phyloP scores from a whole-genome alignment of 2,113 vertebrate species.

The Chionomys nivalis region DNA sequence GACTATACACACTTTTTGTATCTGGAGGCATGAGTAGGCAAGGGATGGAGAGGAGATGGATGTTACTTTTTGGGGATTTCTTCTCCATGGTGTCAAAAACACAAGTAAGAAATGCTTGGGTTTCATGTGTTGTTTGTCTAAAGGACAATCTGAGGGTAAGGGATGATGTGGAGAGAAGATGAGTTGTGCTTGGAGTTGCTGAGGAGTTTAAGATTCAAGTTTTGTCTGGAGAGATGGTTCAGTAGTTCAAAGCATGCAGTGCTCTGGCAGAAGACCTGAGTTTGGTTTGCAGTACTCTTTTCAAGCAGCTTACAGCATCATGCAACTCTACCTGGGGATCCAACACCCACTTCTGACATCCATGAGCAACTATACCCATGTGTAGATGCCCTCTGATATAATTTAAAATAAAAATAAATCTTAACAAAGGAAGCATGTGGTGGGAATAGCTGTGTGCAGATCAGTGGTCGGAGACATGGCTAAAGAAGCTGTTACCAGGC shows the following conservation, averaged over 20 bases:
- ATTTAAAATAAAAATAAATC: not conserved
- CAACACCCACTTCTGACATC: not conserved
- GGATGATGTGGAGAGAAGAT: not conserved
- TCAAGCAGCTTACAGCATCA: not conserved
- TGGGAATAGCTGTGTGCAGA: not conserved
- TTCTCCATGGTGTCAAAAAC: not conserved
- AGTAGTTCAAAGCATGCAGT: not conserved
- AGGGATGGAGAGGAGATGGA: rapidly evolving
- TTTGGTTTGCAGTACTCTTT: not conserved
- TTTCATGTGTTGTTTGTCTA: not conserved
- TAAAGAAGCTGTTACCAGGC: not conserved
- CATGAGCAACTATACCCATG: not conserved
- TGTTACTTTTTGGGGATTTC: rapidly evolving
- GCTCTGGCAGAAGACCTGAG: not conserved
- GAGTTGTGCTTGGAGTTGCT: not conserved
- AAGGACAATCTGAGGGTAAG: not conserved
- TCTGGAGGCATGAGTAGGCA: too few relatives aligned
- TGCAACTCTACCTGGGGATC: too few relatives aligned
- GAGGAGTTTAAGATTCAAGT: not conserved
- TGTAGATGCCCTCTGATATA: not conserved
- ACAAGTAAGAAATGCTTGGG: not conserved
- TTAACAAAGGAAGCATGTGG: not conserved
- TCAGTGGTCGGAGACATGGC: not conserved
- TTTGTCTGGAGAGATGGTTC: not conserved
- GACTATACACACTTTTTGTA: rapidly evolving